These are phyloP conservation scores for Anguilla obscura DNA, from an alignment of 2,797 vertebrate genomes.

Conservation along the genomic window DNA sequence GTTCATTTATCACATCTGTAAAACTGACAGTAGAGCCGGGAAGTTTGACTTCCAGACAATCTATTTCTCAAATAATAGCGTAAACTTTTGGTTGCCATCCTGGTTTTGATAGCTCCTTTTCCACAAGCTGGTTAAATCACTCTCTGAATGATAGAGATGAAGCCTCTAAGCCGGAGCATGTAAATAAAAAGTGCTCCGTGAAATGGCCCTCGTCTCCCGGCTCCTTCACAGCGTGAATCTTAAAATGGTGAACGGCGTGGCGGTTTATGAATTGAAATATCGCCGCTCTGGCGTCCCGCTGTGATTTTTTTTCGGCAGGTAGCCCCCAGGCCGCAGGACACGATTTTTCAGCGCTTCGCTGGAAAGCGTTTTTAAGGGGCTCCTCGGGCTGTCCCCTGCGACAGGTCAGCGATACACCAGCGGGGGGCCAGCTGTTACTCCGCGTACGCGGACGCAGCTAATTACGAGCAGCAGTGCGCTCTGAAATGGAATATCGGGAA, in stretches of 20 bases:
- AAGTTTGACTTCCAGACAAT: slow-evolving; percentile 12
- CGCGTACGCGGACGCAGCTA: not conserved
- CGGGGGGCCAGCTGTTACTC: not conserved
- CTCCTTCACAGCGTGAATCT: not conserved
- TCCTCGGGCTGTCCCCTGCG: not conserved
- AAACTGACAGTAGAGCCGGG: not conserved
- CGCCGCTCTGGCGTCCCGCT: not conserved
- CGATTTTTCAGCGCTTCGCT: not conserved
- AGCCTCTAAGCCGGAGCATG: not conserved
- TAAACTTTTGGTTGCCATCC: not conserved
- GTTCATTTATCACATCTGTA: not conserved
- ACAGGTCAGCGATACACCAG: not conserved
- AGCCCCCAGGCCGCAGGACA: not conserved
- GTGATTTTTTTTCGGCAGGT: not conserved
- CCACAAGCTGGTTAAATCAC: not conserved
- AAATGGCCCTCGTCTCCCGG: not conserved
- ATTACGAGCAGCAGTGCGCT: not conserved
- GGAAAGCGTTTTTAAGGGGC: not conserved
- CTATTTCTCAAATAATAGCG: not conserved
- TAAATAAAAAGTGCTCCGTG: not conserved
- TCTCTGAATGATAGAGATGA: not conserved
- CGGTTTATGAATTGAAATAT: not conserved
- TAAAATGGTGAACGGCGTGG: not conserved
- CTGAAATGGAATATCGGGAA: not conserved
- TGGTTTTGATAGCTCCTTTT: not conserved